Evolutionary conservation across 2,113 vertebrate species (phyloP), one percentile per base, ranked within the genome.

Genomic region (Bubo bubo): DNA sequence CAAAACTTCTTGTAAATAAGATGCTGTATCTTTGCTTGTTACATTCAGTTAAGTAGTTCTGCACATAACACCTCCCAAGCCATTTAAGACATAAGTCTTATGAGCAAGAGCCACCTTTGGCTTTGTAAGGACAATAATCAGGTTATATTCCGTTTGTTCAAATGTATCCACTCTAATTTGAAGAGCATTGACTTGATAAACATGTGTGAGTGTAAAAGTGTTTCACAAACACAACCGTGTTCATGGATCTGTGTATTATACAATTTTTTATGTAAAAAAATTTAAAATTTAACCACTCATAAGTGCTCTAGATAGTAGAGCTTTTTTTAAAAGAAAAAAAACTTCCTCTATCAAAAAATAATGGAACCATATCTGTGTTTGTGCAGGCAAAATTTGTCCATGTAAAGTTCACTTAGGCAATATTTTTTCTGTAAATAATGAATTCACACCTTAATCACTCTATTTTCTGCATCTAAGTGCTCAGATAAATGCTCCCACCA

Each of bases 1-100:
- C 79, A 41, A 88, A 82, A 41, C 55, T 74, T 68, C 28, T 19
- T 59, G 60, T 85, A 94, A 96, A 76, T 73, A 93, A 90, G 77
- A 94, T 58, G 71, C 37, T 88, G 0, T 55, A 90, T 73, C 87
- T 90, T 68, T 86, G 23, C 86, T 79, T 79, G 45, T 71, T 92
- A 50, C 41, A 55, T 49, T 64, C 62, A 66, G 58, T 76, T 88
- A 76, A 90, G 74, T 24, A 79, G 63, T 73, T 95, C 75, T 86
- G 45, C 92, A 90, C 59, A 83, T 3, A 76, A 53, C 35, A 92
- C 66, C 63, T 94, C 81, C 79, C 79, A 79, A 37, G 82, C 50
- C 59, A 70, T 21, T 79, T 85, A 74, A 93, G 47, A 28, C 15
- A 49, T 8, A 34, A 81, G 52, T 28, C 87, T 94, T 96, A 94